Evolutionary conservation across 2,113 vertebrate genomes (phyloP).

Genomic region (Spea bombifrons): DNA sequence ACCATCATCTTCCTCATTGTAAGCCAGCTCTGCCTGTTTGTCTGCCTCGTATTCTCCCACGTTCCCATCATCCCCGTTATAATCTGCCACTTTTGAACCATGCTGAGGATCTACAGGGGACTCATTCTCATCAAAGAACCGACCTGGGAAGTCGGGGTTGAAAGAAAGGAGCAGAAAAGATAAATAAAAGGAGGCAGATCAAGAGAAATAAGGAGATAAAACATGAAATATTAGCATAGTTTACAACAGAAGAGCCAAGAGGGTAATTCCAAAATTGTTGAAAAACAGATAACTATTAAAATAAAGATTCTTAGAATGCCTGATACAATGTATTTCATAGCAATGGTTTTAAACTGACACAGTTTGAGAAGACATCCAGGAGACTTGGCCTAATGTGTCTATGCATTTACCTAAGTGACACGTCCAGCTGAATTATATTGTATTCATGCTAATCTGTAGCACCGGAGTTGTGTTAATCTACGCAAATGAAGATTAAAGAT

Average conservation of each 20-base stretch:
- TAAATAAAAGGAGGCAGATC: constrained; percentile 37
- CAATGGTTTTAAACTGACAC: too few relatives aligned
- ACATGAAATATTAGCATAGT: constrained; percentile 25
- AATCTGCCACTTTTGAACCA: constrained; percentile 98
- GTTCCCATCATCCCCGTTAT: constrained; percentile 99
- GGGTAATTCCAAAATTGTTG: constrained; percentile 8
- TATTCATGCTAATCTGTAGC: too few relatives aligned
- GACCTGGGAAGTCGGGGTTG: constrained; percentile 96
- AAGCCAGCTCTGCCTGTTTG: constrained; percentile 99
- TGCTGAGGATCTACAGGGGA: constrained; percentile 98
- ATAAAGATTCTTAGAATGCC: not conserved
- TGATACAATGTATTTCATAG: too few relatives aligned
- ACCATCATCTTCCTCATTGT: constrained; percentile 99
- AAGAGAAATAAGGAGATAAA: constrained; percentile 15
- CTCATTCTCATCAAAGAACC: constrained; percentile 99
- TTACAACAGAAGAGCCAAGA: constrained; percentile 4
- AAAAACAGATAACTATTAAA: not conserved
- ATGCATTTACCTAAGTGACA: too few relatives aligned
- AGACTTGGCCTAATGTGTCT: too few relatives aligned
- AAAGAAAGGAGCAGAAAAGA: constrained; percentile 73
- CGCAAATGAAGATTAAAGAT: too few relatives aligned
- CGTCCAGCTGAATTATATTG: too few relatives aligned
- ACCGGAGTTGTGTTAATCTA: too few relatives aligned
- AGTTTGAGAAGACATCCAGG: too few relatives aligned
- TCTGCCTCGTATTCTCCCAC: constrained; percentile 99